Evolutionary conservation across 1,140 invertebrate genomes (phyloP), one percentile per base, ranked within the genome.

Genomic region (Hypsibius dujardini): DNA sequence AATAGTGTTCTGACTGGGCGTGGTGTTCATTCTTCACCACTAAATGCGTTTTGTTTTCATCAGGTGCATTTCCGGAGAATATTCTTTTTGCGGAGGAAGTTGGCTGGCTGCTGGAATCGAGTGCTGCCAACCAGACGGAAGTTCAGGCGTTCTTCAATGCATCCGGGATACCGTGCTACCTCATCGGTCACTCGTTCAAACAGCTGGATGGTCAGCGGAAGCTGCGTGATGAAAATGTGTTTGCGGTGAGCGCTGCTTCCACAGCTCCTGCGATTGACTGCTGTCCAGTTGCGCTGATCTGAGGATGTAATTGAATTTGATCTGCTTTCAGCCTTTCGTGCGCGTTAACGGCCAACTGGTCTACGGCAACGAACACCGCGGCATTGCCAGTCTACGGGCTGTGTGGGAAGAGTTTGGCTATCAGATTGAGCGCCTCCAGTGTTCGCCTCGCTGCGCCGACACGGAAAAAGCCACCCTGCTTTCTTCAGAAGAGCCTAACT

Each of bases 361-460:
- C 1, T 75, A 95, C 1, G 78, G 86, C 47, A 84, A 85, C 15
- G 81, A 67, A 3, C 12, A 45, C 12, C 12, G 42, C 3, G 62
- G 62, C 3, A 67, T 67, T 42, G 77, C 84, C 42, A 76, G 83
- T 1, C 78, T 93, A 45, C 86, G 90, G 77, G 83, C 86, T 75
- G 84, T 87, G 74, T 98, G 94, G 95, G 95, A 98, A 80, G 89
- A 94, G 77, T 96, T 93, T 0, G 95, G 92, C 80, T 95, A 89
- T 77, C 85, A 86, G 74, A 78, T 98, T 59, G 94, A 97, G 78
- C 82, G 85, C 73, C 71, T 75, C 15, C 95, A 98, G 80, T 86
- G 87, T 1, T 89, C 91, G 75, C 79, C 84, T 1, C 80, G 85
- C 1, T 94, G 89, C 77, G 89, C 90, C 1, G 77, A 83, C 59